Base-by-base conservation (phyloP, 2,113 vertebrate genomes). In the Tragulus kanchil region DNA sequence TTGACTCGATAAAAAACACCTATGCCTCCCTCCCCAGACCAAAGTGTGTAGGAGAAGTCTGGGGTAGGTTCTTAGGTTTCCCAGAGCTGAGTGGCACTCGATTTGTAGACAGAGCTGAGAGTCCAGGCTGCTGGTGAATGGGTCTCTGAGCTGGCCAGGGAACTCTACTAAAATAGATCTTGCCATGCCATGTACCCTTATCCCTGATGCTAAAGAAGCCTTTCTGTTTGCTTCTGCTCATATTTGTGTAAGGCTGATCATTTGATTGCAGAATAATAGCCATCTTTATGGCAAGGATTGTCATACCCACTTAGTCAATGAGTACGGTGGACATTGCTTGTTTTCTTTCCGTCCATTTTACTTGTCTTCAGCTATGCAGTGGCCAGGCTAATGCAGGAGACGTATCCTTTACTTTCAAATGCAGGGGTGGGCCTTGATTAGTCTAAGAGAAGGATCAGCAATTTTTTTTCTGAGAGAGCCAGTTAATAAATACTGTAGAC, bases 401-500 rank as follows among this genome's bases (percentile, higher is more conserved):
- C 17, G 28, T 45, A 90, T 15, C 26, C n/a, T 42, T 42, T 54
- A 86, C 17, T 86, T 77, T 90, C 50, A 15, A 13, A n/a, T 69
- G 54, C 42, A 82, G 45, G 62, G 21, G 3, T 50, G 28, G 23
- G 14, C 17, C 10, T 59, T 31, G 16, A 67, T 83, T 83, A 19
- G 36, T 71, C 16, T 25, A 71, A 67, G 82, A 81, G 28, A 95
- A 25, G n/a, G 42, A 12, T 14, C 31, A 17, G 25, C 36, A 95
- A 78, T 83, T 73, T 61, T 85, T 85, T 85, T 86, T 85, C 23
- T n/a, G 23, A 89, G 31, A 54, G 10, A 91, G 17, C 42, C 58
- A 89, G 11, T 81, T 50, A 87, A 58, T 93, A 67, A 95, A 69
- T 45, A 89, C 77, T 89, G 50, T 71, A 77, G 64, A 48, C 48